Percentiles rank a stretch among this genome's conserved stretches.
These are phyloP conservation scores for Rhodeus uyekii DNA, from an alignment of 2,797 vertebrate genomes.

Conservation along the genomic window DNA sequence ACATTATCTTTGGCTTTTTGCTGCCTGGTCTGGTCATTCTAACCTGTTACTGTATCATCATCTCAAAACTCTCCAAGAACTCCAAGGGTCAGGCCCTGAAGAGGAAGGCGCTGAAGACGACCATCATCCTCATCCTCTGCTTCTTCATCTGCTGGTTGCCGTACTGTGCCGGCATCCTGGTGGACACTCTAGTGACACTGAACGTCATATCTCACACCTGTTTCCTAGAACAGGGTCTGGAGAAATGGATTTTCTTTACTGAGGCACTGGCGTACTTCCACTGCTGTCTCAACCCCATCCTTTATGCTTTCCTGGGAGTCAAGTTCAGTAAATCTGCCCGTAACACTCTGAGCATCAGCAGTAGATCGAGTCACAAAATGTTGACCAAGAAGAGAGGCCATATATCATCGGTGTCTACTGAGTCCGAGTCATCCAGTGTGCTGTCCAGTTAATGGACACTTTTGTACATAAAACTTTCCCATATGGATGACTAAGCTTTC, in stretches of 20 bases:
- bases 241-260: slow-evolving; percentile 90
- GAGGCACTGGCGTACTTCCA: slow-evolving; percentile 95
- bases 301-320: slow-evolving; percentile 96
- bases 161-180: slow-evolving; percentile 87
- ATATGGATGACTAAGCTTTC: slow-evolving; percentile 59
- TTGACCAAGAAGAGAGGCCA: slow-evolving; percentile 90
- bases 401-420: slow-evolving; percentile 94
- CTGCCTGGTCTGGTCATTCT: slow-evolving; percentile 93
- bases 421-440: slow-evolving; percentile 96
- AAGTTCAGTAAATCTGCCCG: slow-evolving; percentile 94
- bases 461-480: slow-evolving; percentile 30
- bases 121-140: slow-evolving; percentile 91
- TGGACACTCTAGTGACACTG: slow-evolving; percentile 86
- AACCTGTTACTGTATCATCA: slow-evolving; percentile 95
- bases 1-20: slow-evolving; percentile 91
- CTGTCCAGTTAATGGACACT: slow-evolving; percentile 88
- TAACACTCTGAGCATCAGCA: slow-evolving; percentile 83
- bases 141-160: slow-evolving; percentile 98
- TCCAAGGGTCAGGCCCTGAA: slow-evolving; percentile 88
- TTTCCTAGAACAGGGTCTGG: slow-evolving; percentile 77
- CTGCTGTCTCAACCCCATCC: slow-evolving; percentile 97
- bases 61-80: slow-evolving; percentile 85
- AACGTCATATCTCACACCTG: slow-evolving; percentile 79
- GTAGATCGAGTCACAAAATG: slow-evolving; percentile 92
- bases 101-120: slow-evolving; percentile 95